Evolutionary conservation across 2,888 invertebrate genomes (phyloP), one percentile per base, ranked within the genome.

Genomic region (Leptopilina syphax): DNA sequence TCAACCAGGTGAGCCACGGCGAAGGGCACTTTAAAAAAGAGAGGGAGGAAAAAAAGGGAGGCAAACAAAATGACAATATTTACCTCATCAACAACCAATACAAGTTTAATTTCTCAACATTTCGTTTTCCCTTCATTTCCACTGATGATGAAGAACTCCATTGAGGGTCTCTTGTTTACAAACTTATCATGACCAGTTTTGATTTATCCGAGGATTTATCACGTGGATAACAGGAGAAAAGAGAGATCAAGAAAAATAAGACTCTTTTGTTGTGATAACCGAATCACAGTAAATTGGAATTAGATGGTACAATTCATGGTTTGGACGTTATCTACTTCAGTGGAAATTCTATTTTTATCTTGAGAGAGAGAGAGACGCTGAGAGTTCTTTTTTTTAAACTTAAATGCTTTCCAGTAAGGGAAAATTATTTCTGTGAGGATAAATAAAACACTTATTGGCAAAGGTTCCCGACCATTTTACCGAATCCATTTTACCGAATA

Each of bases 1-100:
- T 80, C 47, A 81, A 70, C 76, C 80, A 81, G 81, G 82, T 81
- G 81, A 78, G 76, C 79, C 81, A 78, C 77, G 77, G 65, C 76
- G 80, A 80, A 80, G 80, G 77, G 80, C 76, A 65, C 65, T 12
- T 44, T 50, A 50, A 7, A 44, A 44, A 6, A 44, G 34, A 34
- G 34, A 34, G 47, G 5, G 8, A 50, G 2, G 12, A 50, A 50
- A 50, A 12, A 50, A 50, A 12, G 3, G 34, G 4, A 34, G 4
- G 3, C 3, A 50, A 50, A 57, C 63, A 57, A 70, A 70, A 73
- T 73, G 78, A 34, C 41, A 57, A 73, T 73, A 73, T 73, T 73
- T n/a, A 73, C 27, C 57, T 57, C n/a, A 3, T 9, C 3, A 57
- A 54, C 34, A 34, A 73, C 9, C 57, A 8, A 27, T 57, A 57